Evolutionary conservation across 2,797 vertebrate species (phyloP), one percentile per base, ranked within the genome.

Genomic region (Menidia menidia): DNA sequence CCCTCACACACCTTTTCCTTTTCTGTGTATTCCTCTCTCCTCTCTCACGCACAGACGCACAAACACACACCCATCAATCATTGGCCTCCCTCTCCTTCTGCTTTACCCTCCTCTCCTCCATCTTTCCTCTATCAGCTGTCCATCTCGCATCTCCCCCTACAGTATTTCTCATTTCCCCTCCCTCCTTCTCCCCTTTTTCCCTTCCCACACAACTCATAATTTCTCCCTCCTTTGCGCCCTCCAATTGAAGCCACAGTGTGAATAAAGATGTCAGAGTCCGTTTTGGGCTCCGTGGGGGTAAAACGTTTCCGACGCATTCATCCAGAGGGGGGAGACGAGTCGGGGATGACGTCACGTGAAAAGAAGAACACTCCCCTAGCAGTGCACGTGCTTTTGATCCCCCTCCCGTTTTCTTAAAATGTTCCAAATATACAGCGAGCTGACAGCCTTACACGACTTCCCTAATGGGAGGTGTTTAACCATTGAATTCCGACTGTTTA

Each of bases 1-100:
- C 74, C 87, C 87, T 86, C 86, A 80, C 87, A 76, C 83, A 72
- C 77, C 51, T 50, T 74, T 57, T 64, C 74, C 75, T 75, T 75
- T 56, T 51, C 39, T 77, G 61, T 77, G 61, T 61, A 10, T 65
- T 14, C 66, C 61, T 68, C 78, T 64, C 45, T 63, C 43, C 12
- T 16, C 42, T 65, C 54, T 42, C 69, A 48, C 60, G 8, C 77
- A 15, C 53, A 1, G 33, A 73, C 73, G 73, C 73, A 69, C 79
- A 78, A 67, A 82, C 82, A 86, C 83, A 86, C 85, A 81, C 73
- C 58, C 69, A 87, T 88, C 74, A 69, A 61, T 91, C 86, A 80
- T 67, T 81, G n/a, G 48, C 64, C 60, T 54, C 44, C 63, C 31
- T 71, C 70, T 75, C 57, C 58, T 51, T 68, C 30, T 67, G 58